A percentile compares a stretch with the other conserved stretches of the same genome.
Conservation (phyloP, 2,888 invertebrate species). For the Drosophila infuscata region DNA sequence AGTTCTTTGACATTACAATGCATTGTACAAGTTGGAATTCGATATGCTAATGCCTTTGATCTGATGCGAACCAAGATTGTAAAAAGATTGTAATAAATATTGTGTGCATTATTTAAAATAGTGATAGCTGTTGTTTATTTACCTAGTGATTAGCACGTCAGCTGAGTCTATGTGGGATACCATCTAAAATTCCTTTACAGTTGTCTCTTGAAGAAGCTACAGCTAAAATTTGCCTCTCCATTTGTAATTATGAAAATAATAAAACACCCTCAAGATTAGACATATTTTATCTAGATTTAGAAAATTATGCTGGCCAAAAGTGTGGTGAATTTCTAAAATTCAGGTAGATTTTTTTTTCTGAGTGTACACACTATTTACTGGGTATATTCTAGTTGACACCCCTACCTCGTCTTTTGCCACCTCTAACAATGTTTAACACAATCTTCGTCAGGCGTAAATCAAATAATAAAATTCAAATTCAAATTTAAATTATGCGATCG, state of each 20-base stretch:
- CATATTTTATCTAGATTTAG: not conserved
- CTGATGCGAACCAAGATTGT: slow-evolving; percentile 6
- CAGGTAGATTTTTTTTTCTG: not conserved
- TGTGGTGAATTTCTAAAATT: not conserved
- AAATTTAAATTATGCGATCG: slow-evolving; percentile 54
- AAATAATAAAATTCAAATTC: slow-evolving; percentile 65
- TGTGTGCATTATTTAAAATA: not conserved
- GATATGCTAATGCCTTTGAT: slow-evolving; percentile 25
- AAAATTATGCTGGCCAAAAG: not conserved
- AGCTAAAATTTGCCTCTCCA: not conserved
- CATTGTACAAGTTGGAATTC: slow-evolving; percentile 13
- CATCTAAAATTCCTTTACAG: too few relatives aligned
- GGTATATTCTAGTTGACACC: not conserved
- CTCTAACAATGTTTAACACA: slow-evolving; percentile 8
- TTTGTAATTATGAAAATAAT: not conserved
- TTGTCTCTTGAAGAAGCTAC: not conserved
- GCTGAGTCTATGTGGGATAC: not conserved
- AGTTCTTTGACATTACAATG: slow-evolving; percentile 11
- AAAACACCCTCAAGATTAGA: not conserved
- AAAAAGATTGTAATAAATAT: not conserved
- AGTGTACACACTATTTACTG: slow-evolving; percentile 1
- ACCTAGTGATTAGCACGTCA: slow-evolving; percentile 14
- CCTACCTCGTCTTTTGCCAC: not conserved
- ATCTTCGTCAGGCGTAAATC: slow-evolving; percentile 55
- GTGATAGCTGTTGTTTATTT: not conserved